A percentile compares a stretch with the other conserved stretches of the same genome.
Evolutionary conservation across 1,140 invertebrate species (phyloP).

Genomic region (Microvelia longipes): DNA sequence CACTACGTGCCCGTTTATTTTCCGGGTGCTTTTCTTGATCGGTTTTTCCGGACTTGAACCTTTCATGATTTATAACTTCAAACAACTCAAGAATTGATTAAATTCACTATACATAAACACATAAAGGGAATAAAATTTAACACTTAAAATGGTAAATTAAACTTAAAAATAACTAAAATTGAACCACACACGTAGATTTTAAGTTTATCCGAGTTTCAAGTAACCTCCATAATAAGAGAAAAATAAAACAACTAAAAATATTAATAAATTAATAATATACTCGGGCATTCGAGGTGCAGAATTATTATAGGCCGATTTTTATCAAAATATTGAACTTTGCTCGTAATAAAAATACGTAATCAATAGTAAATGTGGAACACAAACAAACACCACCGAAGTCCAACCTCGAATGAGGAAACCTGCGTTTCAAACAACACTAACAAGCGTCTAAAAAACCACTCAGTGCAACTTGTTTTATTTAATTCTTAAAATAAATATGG

Average conservation of each 20-base stretch:
- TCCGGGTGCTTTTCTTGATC: neutral
- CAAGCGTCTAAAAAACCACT: too few relatives aligned
- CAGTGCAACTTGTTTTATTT: too few relatives aligned
- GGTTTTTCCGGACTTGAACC: neutral
- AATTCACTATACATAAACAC: too few relatives aligned
- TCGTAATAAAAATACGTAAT: neutral
- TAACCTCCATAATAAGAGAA: neutral
- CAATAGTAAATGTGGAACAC: neutral
- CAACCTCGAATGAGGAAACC: neutral
- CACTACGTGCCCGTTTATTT: neutral
- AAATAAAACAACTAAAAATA: neutral
- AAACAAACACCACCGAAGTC: neutral
- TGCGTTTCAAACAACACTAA: too few relatives aligned
- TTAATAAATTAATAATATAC: neutral
- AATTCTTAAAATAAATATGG: too few relatives aligned
- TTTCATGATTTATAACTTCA: too few relatives aligned
- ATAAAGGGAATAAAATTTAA: too few relatives aligned
- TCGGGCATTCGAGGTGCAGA: neutral
- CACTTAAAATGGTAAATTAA: too few relatives aligned
- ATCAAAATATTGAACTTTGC: too few relatives aligned
- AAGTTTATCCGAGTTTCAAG: neutral
- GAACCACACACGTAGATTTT: neutral
- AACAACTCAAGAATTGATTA: too few relatives aligned
- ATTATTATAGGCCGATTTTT: too few relatives aligned
- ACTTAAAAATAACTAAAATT: neutral